Base-by-base conservation (phyloP, 2,888 invertebrate species). In the Herminia tarsipennalis region DNA sequence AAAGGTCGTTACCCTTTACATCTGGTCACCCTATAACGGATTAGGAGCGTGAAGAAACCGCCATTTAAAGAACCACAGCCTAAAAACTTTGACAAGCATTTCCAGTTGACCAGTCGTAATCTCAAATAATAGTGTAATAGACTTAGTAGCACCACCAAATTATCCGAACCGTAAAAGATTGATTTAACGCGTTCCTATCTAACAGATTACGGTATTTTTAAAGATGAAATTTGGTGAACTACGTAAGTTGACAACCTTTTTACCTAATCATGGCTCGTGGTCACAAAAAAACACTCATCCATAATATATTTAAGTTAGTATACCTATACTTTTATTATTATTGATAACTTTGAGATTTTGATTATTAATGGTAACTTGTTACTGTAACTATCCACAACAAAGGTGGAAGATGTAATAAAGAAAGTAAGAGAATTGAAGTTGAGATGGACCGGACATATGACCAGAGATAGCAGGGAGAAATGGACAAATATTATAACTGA, bases 91-190 rank as follows among this genome's bases (percentile, higher is more conserved):
- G 10, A n/a, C 12, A 28, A 10, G 39, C 58, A 66, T 64, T 68
- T 64, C 64, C 65, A 44, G 41, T 58, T 54, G 45, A 55, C 58
- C 59, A 55, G 55, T 54, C 39, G 49, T 46, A 55, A 71, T 68
- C 37, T 51, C 37, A 57, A 52, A 51, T 66, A 74, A 73, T 70
- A 66, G 78, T 67, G 70, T 78, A 73, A 78, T 73, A 74, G 78
- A 78, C 80, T 71, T 71, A 60, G 38, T 13, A 27, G 75, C 70
- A 57, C 67, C 73, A 55, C 56, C 28, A 49, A 52, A 51, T 61
- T 59, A 68, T 67, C 70, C 73, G 75, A 79, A 81, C 84, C 84
- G 76, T 83, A 66, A 62, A 79, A 53, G 60, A 88, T 86, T 76
- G 74, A 85, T 85, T 86, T 54, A 42, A 71, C 70, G 78, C 71